Evolutionary conservation across 2,797 vertebrate genomes (phyloP).

Genomic region (Spinus pinus): DNA sequence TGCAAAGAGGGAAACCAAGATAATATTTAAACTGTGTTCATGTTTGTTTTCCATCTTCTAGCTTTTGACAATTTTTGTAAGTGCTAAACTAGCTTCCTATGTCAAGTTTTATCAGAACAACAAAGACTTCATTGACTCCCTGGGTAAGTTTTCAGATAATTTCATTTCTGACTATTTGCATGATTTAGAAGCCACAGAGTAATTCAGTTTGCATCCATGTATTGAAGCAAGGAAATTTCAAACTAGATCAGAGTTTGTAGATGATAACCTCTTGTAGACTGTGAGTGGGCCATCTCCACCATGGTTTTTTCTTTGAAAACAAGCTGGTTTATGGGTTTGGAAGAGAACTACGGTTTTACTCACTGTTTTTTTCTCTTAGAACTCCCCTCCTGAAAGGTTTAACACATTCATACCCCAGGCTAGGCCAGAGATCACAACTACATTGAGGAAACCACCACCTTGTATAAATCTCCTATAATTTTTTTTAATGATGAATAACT

Average conservation of each 20-base stretch:
- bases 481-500: neutral
- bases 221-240: neutral
- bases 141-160: constrained; percentile 84
- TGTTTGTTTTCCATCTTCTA: constrained; percentile 64
- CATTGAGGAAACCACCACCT: neutral
- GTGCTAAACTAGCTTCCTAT: constrained; percentile 91
- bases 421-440: neutral
- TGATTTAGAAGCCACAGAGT: neutral
- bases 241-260: neutral
- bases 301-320: neutral
- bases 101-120: constrained; percentile 98
- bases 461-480: neutral
- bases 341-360: neutral
- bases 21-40: neutral
- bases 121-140: constrained; percentile 99
- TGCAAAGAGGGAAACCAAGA: neutral
- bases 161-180: neutral
- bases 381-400: neutral
- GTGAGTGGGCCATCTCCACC: neutral
- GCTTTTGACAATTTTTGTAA: constrained; percentile 99
- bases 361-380: neutral
- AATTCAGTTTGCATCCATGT: neutral
- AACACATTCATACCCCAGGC: neutral
- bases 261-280: neutral
- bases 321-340: neutral